Conservation (phyloP, 2,113 vertebrate species). For the Lethenteron camtschaticum region DNA sequence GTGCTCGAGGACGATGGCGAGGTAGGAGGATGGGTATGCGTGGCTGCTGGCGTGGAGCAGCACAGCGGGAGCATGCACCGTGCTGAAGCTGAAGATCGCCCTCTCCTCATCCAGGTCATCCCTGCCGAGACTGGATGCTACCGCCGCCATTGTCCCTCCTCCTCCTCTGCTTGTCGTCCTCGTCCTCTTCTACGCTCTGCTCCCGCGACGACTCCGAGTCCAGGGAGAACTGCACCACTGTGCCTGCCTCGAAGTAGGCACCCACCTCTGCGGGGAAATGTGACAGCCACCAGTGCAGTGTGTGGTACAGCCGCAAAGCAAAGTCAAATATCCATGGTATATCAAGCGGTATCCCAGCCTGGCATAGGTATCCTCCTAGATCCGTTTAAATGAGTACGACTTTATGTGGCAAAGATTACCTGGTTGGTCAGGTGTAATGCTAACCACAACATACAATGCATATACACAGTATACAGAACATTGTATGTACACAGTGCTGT, state of each 20-base stretch:
- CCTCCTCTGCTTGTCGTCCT: neutral
- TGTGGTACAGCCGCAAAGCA: no score
- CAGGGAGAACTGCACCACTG: constrained; percentile 4
- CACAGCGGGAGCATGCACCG: constrained; percentile 1
- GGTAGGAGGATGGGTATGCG: neutral
- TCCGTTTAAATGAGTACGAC: no score
- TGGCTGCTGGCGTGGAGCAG: neutral
- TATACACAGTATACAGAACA: no score
- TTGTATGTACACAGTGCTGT: no score
- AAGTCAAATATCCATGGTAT: no score
- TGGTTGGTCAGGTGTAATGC: no score
- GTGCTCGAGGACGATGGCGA: constrained; percentile 1
- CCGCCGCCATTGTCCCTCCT: no score
- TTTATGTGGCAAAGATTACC: no score
- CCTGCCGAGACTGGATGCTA: neutral
- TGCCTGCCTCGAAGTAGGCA: constrained; percentile 1
- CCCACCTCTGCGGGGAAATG: neutral
- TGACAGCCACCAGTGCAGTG: no score
- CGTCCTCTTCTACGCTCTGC: neutral
- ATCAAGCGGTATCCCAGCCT: no score
- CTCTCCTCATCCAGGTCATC: neutral
- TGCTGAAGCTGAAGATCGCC: constrained; percentile 1
- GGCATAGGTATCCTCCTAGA: no score
- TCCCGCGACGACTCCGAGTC: neutral
- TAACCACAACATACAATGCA: no score